A percentile compares a stretch with the other conserved stretches of the same genome.
phyloP scores from a whole-genome alignment of 1,140 invertebrate species.

The Uloborus diversus region DNA sequence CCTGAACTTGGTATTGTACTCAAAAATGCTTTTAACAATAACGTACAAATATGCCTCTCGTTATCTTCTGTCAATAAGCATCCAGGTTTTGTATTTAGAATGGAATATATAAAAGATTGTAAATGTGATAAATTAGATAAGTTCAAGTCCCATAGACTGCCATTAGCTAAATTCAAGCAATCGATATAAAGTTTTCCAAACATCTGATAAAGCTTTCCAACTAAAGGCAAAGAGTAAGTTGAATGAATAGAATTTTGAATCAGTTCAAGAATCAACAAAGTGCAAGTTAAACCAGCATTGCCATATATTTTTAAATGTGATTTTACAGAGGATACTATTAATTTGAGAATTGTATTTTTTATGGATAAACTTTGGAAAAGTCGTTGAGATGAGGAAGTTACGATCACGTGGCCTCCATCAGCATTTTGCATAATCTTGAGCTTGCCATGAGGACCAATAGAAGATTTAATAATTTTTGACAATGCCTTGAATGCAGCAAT shows the following conservation, averaged over 20 bases:
- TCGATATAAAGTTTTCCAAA: neutral
- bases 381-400: slow-evolving; percentile 29
- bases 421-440: slow-evolving; percentile 24
- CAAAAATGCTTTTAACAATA: slow-evolving; percentile 22
- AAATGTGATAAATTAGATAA: slow-evolving; percentile 5
- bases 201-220: slow-evolving; percentile 4
- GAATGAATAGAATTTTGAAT: neutral
- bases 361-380: slow-evolving; percentile 14
- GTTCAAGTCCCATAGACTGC: neutral
- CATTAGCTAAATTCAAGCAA: neutral
- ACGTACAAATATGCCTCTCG: neutral
- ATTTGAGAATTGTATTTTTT: slow-evolving; percentile 4
- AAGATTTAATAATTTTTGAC: neutral
- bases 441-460: slow-evolving; percentile 2
- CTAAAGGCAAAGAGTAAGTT: neutral
- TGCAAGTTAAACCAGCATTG: slow-evolving; percentile 13
- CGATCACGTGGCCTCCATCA: neutral
- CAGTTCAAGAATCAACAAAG: neutral
- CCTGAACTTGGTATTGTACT: neutral
- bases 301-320: slow-evolving; percentile 4
- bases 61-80: neutral
- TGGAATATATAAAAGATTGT: neutral
- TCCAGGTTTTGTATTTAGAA: slow-evolving; percentile 24
- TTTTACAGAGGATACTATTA: slow-evolving; percentile 24
- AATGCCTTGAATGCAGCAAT: neutral